Evolutionary conservation across 1,140 invertebrate genomes (phyloP).

Genomic region (Oedothorax gibbosus): DNA sequence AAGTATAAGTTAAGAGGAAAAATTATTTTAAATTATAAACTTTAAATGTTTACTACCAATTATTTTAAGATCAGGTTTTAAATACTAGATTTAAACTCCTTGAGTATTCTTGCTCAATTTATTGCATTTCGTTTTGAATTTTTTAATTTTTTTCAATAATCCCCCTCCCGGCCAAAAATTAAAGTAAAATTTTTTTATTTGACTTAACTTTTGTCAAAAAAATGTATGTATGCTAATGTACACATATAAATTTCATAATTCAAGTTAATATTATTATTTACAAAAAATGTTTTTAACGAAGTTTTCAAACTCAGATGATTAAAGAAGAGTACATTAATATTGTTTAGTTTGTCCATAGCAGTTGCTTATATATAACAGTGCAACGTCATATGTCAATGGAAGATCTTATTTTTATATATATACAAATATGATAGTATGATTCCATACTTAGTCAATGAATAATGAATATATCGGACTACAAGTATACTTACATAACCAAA

Average conservation of each 20-base stretch:
- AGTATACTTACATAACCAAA: neutral
- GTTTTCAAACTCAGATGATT: too few relatives aligned
- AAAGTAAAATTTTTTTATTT: too few relatives aligned
- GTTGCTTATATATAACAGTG: neutral
- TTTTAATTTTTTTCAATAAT: neutral
- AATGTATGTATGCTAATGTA: neutral
- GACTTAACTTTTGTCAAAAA: neutral
- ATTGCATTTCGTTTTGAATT: neutral
- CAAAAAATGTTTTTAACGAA: too few relatives aligned
- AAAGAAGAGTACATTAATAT: neutral
- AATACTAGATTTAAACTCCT: neutral
- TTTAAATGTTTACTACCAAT: neutral
- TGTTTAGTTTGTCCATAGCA: neutral
- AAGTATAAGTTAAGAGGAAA: neutral
- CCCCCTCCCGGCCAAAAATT: too few relatives aligned
- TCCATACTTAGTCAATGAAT: neutral
- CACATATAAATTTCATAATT: neutral
- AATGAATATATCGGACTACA: neutral
- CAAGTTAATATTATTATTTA: neutral
- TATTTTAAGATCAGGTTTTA: neutral
- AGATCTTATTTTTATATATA: slow-evolving; percentile 10
- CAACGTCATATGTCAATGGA: neutral
- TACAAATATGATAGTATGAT: neutral
- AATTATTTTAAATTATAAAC: neutral
- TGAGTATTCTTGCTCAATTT: neutral